Percentiles rank a stretch among this genome's conserved stretches.
Evolutionary conservation across 2,888 invertebrate species (phyloP).

Genomic region (Tineola bisselliella): DNA sequence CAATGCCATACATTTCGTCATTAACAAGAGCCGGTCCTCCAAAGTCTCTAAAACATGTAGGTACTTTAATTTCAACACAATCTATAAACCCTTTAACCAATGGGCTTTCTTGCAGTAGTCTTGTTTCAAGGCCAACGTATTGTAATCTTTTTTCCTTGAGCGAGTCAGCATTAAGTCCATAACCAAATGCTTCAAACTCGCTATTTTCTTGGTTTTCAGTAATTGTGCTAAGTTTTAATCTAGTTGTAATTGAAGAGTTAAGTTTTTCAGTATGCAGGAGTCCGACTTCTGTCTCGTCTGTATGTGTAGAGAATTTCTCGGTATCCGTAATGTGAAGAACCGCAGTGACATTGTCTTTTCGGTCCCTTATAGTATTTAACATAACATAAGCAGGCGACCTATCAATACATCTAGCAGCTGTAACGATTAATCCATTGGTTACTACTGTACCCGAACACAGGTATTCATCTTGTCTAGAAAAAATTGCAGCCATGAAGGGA

Average conservation of each 20-base stretch:
- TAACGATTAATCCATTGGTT: conserved; percentile 46
- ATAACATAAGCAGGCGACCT: conserved; percentile 38
- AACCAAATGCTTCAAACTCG: conserved; percentile 46
- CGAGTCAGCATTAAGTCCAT: conserved; percentile 46
- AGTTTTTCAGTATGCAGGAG: conserved; percentile 46
- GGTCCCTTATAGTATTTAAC: conserved; percentile 41
- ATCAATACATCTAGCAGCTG: conserved; percentile 40
- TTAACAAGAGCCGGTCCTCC: conserved; percentile 47
- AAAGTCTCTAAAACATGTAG: conserved; percentile 47
- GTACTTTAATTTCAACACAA: conserved; percentile 50
- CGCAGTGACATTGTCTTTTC: conserved; percentile 30
- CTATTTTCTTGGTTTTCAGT: conserved; percentile 28
- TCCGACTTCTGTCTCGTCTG: conserved; percentile 38
- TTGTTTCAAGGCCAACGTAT: conserved; percentile 42
- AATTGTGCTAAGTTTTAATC: conserved; percentile 40
- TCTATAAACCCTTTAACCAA: conserved; percentile 37
- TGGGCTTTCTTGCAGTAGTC: conserved; percentile 21
- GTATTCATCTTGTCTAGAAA: conserved; percentile 49
- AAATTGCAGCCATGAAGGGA: conserved; percentile 49
- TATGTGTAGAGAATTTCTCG: conserved; percentile 44
- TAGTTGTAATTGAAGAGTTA: conserved; percentile 38
- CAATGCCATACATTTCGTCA: conserved; percentile 46
- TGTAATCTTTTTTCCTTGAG: conserved; percentile 40
- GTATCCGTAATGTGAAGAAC: conserved; percentile 38
- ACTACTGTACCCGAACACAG: conserved; percentile 47